phyloP scores from a whole-genome alignment of 1,140 invertebrate species.

The Ceratina japonica region DNA sequence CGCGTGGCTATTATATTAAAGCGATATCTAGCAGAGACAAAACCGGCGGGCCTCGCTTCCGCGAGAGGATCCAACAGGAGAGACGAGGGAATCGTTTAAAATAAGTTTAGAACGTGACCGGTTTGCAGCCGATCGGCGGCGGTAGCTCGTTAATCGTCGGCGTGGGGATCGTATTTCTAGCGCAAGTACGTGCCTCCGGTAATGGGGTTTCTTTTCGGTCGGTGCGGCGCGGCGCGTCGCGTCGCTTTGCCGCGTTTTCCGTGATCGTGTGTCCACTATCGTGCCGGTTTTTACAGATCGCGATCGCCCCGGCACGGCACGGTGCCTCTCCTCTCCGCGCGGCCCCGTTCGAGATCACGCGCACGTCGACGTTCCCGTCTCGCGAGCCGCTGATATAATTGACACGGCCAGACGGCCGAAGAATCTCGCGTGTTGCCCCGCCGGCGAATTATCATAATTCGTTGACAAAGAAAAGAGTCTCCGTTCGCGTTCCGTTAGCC shows the following conservation, averaged over 20 bases:
- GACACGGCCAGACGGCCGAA: not conserved
- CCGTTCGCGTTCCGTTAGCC: not conserved
- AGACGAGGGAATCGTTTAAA: not conserved
- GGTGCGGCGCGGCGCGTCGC: no score
- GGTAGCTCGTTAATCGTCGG: conserved; percentile 40
- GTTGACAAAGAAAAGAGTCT: not conserved
- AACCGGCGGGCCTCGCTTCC: not conserved
- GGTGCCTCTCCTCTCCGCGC: not conserved
- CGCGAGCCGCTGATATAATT: conserved; percentile 22
- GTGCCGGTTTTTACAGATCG: conserved; percentile 22
- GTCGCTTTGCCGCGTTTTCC: not conserved
- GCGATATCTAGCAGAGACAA: not conserved
- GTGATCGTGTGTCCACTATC: conserved; percentile 17
- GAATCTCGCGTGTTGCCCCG: not conserved
- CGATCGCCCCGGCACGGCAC: not conserved
- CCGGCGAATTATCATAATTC: conserved; percentile 22
- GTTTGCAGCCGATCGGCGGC: conserved; percentile 9
- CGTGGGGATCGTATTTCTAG: conserved; percentile 25
- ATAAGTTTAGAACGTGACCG: conserved; percentile 30
- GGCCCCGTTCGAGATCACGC: conserved; percentile 24
- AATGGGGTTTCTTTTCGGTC: conserved; percentile 36
- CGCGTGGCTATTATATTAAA: not conserved
- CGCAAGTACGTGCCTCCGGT: conserved; percentile 35
- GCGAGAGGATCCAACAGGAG: not conserved
- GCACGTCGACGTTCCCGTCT: conserved; percentile 16